phyloP scores from a whole-genome alignment of 2,113 vertebrate genomes.

The Bubo scandiacus region DNA sequence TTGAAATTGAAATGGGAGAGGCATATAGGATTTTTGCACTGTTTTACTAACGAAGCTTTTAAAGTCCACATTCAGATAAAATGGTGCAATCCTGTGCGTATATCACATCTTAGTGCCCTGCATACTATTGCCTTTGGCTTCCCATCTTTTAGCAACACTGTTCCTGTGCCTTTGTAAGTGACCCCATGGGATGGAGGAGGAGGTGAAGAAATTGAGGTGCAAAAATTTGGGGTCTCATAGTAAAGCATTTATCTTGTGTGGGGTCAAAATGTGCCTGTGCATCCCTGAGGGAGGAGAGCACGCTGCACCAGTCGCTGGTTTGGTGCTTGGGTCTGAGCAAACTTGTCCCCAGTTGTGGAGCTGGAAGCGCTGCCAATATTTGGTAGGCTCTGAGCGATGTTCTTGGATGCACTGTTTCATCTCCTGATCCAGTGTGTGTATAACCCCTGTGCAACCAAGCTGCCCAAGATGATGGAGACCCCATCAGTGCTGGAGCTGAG shows the following conservation, averaged over 20 bases:
- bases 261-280: background rate
- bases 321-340: background rate
- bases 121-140: background rate
- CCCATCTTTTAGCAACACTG: background rate
- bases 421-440: background rate
- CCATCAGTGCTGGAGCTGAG: background rate
- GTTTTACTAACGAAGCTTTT: background rate
- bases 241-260: background rate
- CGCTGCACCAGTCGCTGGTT: background rate
- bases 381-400: background rate
- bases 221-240: background rate
- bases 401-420: background rate
- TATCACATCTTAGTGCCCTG: background rate
- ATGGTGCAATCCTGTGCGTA: accelerated
- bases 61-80: background rate
- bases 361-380: background rate
- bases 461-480: background rate
- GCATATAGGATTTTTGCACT: background rate
- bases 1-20: background rate
- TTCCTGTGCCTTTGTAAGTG: background rate
- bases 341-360: background rate
- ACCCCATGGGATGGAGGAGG: background rate
- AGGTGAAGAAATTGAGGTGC: background rate
- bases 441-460: background rate
- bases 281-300: background rate